These are phyloP conservation scores for Eumaeus atala DNA, from an alignment of 1,140 invertebrate genomes.

Conservation along the genomic window DNA sequence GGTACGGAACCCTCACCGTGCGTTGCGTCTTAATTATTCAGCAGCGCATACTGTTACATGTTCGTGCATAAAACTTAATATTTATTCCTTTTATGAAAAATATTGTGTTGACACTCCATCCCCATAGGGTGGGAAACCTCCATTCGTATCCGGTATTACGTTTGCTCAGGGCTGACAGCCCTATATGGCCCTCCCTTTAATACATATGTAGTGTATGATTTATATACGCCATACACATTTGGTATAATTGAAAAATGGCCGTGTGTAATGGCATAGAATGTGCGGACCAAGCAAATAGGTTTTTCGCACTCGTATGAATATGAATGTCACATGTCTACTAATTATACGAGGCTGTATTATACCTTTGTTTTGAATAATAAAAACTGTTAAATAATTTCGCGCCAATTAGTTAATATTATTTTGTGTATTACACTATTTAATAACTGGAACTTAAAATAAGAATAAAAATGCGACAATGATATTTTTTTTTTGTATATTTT, in stretches of 20 bases:
- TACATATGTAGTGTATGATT: slow-evolving; percentile 45
- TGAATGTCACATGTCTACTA: no score
- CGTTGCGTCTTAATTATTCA: neutral
- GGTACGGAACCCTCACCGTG: no score
- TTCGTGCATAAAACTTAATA: slow-evolving; percentile 5
- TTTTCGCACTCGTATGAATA: slow-evolving; percentile 26
- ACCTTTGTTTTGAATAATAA: neutral
- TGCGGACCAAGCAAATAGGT: slow-evolving; percentile 51
- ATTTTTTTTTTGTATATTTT: neutral
- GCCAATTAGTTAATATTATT: neutral
- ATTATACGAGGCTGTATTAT: neutral
- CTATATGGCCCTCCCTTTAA: neutral
- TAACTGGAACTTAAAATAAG: neutral
- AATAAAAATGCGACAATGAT: neutral
- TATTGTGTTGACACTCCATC: slow-evolving; percentile 10
- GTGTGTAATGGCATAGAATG: slow-evolving; percentile 41
- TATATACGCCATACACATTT: slow-evolving; percentile 63
- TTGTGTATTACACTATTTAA: neutral
- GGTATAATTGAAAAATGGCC: slow-evolving; percentile 71
- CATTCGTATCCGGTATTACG: neutral
- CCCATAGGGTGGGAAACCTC: neutral
- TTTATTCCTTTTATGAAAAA: slow-evolving; percentile 8
- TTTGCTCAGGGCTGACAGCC: no score
- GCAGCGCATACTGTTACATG: neutral
- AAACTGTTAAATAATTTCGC: neutral